Evolutionary conservation across 2,888 invertebrate species (phyloP).

Genomic region (Onchidella celtica): DNA sequence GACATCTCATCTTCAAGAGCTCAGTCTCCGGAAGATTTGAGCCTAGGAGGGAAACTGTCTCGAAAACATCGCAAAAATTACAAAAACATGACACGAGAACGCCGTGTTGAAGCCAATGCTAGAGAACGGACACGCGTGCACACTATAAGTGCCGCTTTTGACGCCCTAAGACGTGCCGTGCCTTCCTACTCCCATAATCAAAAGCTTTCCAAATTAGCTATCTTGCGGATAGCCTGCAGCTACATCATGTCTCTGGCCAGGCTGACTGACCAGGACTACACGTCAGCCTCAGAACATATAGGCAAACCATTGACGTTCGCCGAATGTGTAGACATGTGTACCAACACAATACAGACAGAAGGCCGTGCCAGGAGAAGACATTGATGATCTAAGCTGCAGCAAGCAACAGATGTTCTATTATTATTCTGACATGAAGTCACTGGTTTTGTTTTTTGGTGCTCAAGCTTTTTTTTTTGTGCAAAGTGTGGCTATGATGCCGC

Average conservation of each 20-base stretch:
- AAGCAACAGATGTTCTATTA: background rate
- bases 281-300: conserved; percentile 83
- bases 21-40: conserved; percentile 51
- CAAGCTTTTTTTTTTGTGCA: no score
- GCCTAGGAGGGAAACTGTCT: conserved; percentile 50
- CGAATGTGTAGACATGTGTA: conserved; percentile 91
- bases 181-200: conserved; percentile 96
- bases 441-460: no score
- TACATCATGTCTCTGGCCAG: conserved; percentile 93
- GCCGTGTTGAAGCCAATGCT: conserved; percentile 96
- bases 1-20: conserved; percentile 35
- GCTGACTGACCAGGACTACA: conserved; percentile 87
- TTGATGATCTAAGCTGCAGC: no score
- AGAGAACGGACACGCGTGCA: conserved; percentile 95
- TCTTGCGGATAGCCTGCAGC: conserved; percentile 94
- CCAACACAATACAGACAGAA: conserved; percentile 94
- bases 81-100: conserved; percentile 96
- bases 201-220: conserved; percentile 95
- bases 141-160: conserved; percentile 97
- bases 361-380: conserved; percentile 89
- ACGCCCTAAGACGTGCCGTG: conserved; percentile 90
- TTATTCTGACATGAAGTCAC: no score
- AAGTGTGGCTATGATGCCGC: no score
- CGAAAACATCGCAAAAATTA: conserved; percentile 84
- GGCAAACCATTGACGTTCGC: conserved; percentile 85